Evolutionary conservation across 1,140 invertebrate species (phyloP).

Genomic region (Dreissena polymorpha): DNA sequence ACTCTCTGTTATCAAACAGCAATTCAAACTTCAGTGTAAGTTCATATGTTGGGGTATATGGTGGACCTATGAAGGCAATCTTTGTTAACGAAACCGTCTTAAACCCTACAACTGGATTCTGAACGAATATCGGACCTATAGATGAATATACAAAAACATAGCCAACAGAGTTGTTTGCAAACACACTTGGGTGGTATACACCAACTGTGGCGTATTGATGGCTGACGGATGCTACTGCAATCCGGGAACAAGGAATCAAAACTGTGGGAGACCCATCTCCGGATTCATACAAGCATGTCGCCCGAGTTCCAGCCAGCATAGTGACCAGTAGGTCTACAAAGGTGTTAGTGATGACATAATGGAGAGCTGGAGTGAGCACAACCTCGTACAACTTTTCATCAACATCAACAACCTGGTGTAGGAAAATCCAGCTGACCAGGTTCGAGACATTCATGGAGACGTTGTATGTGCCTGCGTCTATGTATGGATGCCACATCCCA

Average conservation of each 20-base stretch:
- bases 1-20: slow-evolving; percentile 28
- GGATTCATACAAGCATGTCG: slow-evolving; percentile 42
- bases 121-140: slow-evolving; percentile 52
- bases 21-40: slow-evolving; percentile 52
- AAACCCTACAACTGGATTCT: slow-evolving; percentile 52
- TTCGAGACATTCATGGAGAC: slow-evolving; percentile 61
- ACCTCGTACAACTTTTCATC: slow-evolving; percentile 57
- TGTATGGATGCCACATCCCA: slow-evolving; percentile 44
- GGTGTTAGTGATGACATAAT: slow-evolving; percentile 44
- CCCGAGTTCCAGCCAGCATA: slow-evolving; percentile 59
- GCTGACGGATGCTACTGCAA: background rate
- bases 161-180: slow-evolving; percentile 54
- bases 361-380: slow-evolving; percentile 22
- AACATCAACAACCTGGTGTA: slow-evolving; percentile 52
- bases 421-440: slow-evolving; percentile 57
- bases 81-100: background rate
- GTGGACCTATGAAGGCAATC: slow-evolving; percentile 47
- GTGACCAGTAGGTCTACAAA: slow-evolving; percentile 43
- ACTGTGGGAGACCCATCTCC: slow-evolving; percentile 43
- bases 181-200: slow-evolving; percentile 47
- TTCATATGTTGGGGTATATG: slow-evolving; percentile 24
- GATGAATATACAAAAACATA: slow-evolving; percentile 17
- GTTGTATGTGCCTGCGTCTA: slow-evolving; percentile 50
- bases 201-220: slow-evolving; percentile 54
- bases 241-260: slow-evolving; percentile 24